These are phyloP conservation scores for Tenthredo distinguenda DNA, from an alignment of 2,888 invertebrate genomes.

Conservation along the genomic window DNA sequence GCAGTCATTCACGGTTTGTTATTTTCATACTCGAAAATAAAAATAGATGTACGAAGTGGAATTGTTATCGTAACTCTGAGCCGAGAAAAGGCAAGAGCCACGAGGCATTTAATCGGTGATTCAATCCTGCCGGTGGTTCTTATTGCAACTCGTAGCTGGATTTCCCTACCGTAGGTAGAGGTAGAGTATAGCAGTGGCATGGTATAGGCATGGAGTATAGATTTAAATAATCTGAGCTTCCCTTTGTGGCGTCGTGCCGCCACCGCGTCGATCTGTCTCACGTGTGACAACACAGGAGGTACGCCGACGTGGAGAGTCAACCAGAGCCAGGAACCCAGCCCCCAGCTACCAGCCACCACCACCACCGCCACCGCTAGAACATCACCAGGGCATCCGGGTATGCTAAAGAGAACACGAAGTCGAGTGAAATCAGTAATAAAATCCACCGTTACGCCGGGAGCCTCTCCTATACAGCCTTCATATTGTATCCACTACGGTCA, in stretches of 20 bases:
- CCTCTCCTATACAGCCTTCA: conserved; percentile 22
- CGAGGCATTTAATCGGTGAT: conserved; percentile 34
- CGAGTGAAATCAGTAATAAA: conserved; percentile 46
- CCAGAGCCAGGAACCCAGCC: conserved; percentile 30
- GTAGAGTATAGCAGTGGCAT: background rate
- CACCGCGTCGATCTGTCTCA: conserved; percentile 61
- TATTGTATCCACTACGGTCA: background rate
- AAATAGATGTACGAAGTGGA: background rate
- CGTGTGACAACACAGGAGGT: conserved; percentile 58
- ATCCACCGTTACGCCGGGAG: conserved; percentile 37
- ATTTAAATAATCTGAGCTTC: conserved; percentile 61
- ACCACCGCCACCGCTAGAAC: conserved; percentile 28
- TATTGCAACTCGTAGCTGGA: background rate
- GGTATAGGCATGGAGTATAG: conserved; percentile 40
- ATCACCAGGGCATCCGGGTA: conserved; percentile 52
- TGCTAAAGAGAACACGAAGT: conserved; percentile 50
- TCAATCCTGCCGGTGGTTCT: conserved; percentile 31
- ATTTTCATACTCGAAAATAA: background rate
- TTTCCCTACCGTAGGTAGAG: conserved; percentile 4
- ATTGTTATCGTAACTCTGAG: background rate
- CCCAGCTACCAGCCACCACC: conserved; percentile 5
- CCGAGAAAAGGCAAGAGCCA: background rate
- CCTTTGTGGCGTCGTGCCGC: conserved; percentile 61
- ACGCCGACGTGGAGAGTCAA: conserved; percentile 50
- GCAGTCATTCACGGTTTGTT: background rate